Base-by-base conservation (phyloP, 2,888 invertebrate species). In the Penaeus monodon region DNA sequence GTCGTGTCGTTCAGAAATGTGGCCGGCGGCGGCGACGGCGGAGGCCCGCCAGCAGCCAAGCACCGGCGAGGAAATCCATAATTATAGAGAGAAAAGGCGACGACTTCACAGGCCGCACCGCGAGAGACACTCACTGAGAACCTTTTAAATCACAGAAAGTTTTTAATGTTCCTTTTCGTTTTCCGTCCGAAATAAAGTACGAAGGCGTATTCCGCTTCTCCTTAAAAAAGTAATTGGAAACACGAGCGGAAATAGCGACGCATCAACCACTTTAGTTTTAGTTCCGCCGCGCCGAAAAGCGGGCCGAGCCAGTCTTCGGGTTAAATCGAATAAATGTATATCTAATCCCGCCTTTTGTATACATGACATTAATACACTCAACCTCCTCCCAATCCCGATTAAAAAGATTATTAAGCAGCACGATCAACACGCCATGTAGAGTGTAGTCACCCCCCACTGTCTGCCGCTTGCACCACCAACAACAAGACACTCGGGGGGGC, bases 391-490 rank as follows among this genome's bases (percentile, higher is more conserved):
- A n/a, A 49, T 24, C 27, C 12, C n/a, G n/a, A 77, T 57, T 24
- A 49, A 77, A 49, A 38, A 49, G n/a, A 57, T 27, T 14, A 49
- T 49, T 24, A 77, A 49, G 77, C 12, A 77, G 77, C 49, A 49
- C 49, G 14, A 49, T 49, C 49, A 29, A 24, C 66, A 80, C 79
- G 77, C 77, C 77, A 49, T 10, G 49, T 49, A 49, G 49, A 49
- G 14, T 49, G 49, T 10, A 49, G 49, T 49, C 49, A 14, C 49
- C 49, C 49, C 49, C 49, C 49, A 49, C 49, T 12, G 49, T 49
- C 49, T 49, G 73, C 85, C 73, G 85, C 85, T 79, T 70, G 79
- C 85, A 85, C 85, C 85, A 86, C 81, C 86, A 86, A 81, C 86
- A 81, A 86, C 86, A 86, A 77, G 77, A 86, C 76, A 86, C 85